A percentile compares a stretch with the other conserved stretches of the same genome.
These are phyloP conservation scores for Thomomys bottae DNA, from an alignment of 2,113 vertebrate genomes.

Conservation along the genomic window DNA sequence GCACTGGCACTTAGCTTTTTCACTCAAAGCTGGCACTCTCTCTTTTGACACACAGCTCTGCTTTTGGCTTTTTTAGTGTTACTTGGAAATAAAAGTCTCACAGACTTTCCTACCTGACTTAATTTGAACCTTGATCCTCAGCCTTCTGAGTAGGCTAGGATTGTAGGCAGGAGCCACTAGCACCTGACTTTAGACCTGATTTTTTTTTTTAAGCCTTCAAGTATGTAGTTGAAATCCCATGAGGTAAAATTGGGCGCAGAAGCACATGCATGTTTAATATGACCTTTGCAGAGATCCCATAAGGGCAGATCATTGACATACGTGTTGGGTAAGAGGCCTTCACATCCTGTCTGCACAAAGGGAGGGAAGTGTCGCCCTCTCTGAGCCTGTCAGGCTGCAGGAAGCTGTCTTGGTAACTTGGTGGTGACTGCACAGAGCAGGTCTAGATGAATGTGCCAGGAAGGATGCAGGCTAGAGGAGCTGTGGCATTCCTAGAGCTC, in stretches of 20 bases:
- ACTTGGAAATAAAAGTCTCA: no score
- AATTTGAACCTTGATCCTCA: no score
- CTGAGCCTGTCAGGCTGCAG: not conserved
- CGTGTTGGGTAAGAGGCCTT: conserved; percentile 14
- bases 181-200: not conserved
- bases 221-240: not conserved
- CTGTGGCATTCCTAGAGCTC: fast-evolving
- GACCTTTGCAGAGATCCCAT: not conserved
- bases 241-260: not conserved
- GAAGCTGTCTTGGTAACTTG: not conserved
- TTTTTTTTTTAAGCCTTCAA: not conserved
- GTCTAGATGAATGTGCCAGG: not conserved
- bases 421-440: not conserved
- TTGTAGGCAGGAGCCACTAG: no score
- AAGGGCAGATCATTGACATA: not conserved
- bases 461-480: no score
- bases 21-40: no score
- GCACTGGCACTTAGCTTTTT: no score
- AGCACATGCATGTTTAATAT: not conserved
- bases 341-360: not conserved
- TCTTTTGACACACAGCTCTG: no score
- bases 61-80: no score
- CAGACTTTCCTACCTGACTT: no score
- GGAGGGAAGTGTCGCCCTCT: conserved; percentile 2
- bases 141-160: no score